These are phyloP conservation scores for Lepus americanus DNA, from an alignment of 2,113 vertebrate species.

Conservation along the genomic window DNA sequence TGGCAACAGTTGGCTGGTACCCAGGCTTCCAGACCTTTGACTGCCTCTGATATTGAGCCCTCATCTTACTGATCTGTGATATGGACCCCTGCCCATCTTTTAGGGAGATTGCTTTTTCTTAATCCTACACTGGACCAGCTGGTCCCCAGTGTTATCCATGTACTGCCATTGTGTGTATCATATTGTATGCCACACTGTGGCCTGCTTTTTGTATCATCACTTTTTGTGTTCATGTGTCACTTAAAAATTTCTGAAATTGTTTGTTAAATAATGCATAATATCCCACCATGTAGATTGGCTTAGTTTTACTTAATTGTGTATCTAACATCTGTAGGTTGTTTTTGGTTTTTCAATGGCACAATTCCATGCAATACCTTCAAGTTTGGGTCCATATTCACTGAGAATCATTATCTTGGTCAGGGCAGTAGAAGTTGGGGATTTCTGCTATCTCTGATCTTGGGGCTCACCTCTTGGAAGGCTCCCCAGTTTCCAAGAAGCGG, in stretches of 20 bases:
- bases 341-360: neutral
- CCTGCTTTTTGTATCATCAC: neutral
- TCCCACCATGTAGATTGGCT: neutral
- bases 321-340: neutral
- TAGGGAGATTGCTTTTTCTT: neutral
- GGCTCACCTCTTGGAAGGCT: neutral
- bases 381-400: neutral
- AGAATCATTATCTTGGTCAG: neutral
- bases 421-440: neutral
- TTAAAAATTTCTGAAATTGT: neutral
- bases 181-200: neutral
- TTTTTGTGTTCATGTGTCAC: neutral
- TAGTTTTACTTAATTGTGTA: neutral
- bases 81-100: neutral
- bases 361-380: neutral
- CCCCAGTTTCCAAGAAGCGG: neutral
- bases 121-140: neutral
- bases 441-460: neutral
- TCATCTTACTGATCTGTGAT: neutral
- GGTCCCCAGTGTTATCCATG: neutral
- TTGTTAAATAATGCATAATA: neutral
- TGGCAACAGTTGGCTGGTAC: neutral
- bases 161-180: neutral
- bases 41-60: neutral
- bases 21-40: neutral